A percentile compares a stretch with the other conserved stretches of the same genome.
Evolutionary conservation across 2,888 invertebrate species (phyloP).

Genomic region (Eilema caniola): DNA sequence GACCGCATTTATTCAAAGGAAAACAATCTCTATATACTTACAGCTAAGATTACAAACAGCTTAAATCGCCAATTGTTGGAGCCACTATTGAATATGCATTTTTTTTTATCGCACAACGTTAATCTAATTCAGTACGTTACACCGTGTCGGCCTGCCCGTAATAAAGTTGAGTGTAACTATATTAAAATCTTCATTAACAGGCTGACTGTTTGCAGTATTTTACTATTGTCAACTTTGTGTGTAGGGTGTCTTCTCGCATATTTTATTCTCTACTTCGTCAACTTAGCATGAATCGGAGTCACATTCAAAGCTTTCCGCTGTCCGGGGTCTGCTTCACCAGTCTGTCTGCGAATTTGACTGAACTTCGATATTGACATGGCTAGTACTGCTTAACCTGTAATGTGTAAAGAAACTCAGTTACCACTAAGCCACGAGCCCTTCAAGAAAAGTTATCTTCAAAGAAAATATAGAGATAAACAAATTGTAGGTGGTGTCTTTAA

Average conservation of each 20-base stretch:
- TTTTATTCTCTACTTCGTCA: too few relatives aligned
- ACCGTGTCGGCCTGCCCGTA: constrained; percentile 24
- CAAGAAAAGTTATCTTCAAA: too few relatives aligned
- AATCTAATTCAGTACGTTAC: constrained; percentile 29
- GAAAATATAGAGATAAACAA: too few relatives aligned
- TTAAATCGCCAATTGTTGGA: background rate
- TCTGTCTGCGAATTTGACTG: too few relatives aligned
- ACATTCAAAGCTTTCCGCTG: too few relatives aligned
- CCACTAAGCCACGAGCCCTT: too few relatives aligned
- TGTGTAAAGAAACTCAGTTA: too few relatives aligned
- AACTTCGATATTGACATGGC: too few relatives aligned
- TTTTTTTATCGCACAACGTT: constrained; percentile 21
- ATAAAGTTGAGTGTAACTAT: constrained; percentile 35
- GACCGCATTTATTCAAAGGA: background rate
- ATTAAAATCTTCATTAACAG: constrained; percentile 31
- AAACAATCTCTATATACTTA: background rate
- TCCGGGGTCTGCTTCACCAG: too few relatives aligned
- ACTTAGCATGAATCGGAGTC: too few relatives aligned
- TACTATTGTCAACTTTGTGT: background rate
- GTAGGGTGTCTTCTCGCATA: too few relatives aligned
- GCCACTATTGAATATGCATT: constrained; percentile 32
- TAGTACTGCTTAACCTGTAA: too few relatives aligned
- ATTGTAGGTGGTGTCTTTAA: background rate
- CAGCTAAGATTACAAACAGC: constrained; percentile 7
- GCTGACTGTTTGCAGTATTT: constrained; percentile 28